phyloP scores from a whole-genome alignment of 2,113 vertebrate genomes.

The Strigops habroptila region DNA sequence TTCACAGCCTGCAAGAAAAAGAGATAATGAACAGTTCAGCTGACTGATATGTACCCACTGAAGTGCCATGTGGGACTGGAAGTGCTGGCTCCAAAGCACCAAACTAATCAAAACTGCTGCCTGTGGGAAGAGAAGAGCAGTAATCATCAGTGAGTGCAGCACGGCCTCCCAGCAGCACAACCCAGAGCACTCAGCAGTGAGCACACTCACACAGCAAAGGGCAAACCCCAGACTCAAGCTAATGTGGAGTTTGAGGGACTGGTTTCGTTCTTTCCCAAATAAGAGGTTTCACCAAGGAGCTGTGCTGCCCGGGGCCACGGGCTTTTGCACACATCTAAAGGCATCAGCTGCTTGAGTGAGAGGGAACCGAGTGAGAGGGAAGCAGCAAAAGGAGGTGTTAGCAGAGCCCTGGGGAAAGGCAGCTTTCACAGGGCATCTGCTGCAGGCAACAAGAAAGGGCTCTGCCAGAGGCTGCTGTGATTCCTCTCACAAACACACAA shows the following conservation, averaged over 20 bases:
- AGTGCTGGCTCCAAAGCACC: neutral
- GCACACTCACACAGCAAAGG: neutral
- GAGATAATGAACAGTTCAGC: neutral
- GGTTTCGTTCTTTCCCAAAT: neutral
- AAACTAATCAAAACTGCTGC: slow-evolving; percentile 14
- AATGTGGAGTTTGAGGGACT: neutral
- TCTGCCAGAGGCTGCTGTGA: neutral
- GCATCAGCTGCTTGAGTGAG: neutral
- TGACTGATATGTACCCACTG: neutral
- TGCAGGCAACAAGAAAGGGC: neutral
- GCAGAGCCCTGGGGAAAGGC: neutral
- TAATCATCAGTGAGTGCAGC: neutral
- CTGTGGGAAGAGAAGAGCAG: slow-evolving; percentile 8
- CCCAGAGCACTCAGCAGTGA: neutral
- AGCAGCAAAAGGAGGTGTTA: neutral
- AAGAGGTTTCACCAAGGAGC: neutral
- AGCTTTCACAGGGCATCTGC: neutral
- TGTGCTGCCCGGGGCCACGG: neutral
- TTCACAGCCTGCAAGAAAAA: slow-evolving; percentile 88
- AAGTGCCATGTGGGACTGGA: neutral
- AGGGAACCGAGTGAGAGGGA: neutral
- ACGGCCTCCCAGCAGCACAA: neutral
- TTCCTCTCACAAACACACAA: neutral
- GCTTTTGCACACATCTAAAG: neutral
- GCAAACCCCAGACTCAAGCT: neutral